Percentiles rank a stretch among this genome's conserved stretches.
Conservation (phyloP, 2,797 vertebrate genomes). For the Sebastes baramenuke region DNA sequence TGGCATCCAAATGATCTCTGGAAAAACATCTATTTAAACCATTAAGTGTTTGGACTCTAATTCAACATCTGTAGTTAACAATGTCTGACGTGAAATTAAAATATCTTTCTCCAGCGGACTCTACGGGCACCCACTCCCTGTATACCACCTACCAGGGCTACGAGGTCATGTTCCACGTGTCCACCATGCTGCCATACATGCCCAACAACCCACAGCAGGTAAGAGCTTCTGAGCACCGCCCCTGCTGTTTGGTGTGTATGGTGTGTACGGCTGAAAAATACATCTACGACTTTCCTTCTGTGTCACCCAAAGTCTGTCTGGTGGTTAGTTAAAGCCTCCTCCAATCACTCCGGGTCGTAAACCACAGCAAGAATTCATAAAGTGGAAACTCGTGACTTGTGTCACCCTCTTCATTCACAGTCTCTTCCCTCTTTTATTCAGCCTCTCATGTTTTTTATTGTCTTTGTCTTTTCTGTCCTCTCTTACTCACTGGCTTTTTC, state of each 20-base stretch:
- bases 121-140: conserved; percentile 94
- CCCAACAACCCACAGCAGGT: conserved; percentile 98
- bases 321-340: conserved; percentile 22
- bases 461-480: conserved; percentile 40
- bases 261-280: neutral
- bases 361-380: conserved; percentile 41
- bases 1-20: neutral
- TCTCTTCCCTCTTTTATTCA: conserved; percentile 33
- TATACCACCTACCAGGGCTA: conserved; percentile 95
- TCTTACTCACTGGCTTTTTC: conserved; percentile 21
- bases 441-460: conserved; percentile 49
- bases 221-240: conserved; percentile 7
- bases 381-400: conserved; percentile 47
- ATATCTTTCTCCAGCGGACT: conserved; percentile 85
- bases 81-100: conserved; percentile 4
- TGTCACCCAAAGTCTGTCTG: conserved; percentile 9
- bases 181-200: conserved; percentile 96
- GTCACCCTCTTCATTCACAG: conserved; percentile 30
- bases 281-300: neutral
- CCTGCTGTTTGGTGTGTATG: neutral
- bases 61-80: neutral
- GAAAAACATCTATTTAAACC: neutral
- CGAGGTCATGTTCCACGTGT: conserved; percentile 98
- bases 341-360: conserved; percentile 28
- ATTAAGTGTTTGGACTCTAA: neutral